phyloP scores from a whole-genome alignment of 92 coral and sea anemone species.

The Micromussa lordhowensis region DNA sequence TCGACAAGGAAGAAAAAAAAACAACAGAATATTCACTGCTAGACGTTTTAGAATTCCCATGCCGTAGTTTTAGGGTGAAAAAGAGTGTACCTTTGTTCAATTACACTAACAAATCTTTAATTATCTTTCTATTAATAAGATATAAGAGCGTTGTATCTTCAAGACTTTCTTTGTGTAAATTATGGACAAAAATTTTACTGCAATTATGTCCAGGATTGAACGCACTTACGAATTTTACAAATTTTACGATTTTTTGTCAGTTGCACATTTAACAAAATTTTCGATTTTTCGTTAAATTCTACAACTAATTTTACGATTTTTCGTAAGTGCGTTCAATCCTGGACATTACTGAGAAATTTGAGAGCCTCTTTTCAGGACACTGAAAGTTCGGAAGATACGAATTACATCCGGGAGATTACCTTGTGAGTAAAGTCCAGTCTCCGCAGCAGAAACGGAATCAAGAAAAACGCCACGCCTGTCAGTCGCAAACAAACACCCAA shows the following conservation, averaged over 20 bases:
- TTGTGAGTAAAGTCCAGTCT: slow-evolving; percentile 38
- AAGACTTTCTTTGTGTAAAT: background rate
- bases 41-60: background rate
- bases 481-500: slow-evolving; percentile 46
- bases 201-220: too few species aligned
- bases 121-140: background rate
- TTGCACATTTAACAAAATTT: too few species aligned
- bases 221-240: too few species aligned
- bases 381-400: background rate
- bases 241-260: too few species aligned
- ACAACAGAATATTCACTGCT: background rate
- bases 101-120: background rate
- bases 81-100: background rate
- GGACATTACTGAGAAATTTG: too few species aligned
- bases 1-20: background rate
- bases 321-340: too few species aligned
- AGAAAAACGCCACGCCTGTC: slow-evolving; percentile 33
- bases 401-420: slow-evolving; percentile 15
- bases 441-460: slow-evolving; percentile 37
- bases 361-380: background rate
- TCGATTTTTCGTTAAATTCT: too few species aligned
- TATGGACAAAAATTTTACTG: too few species aligned
- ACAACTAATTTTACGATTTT: too few species aligned
- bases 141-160: background rate
- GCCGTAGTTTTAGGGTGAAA: background rate